phyloP scores from a whole-genome alignment of 1,140 invertebrate species.

The Battus philenor region DNA sequence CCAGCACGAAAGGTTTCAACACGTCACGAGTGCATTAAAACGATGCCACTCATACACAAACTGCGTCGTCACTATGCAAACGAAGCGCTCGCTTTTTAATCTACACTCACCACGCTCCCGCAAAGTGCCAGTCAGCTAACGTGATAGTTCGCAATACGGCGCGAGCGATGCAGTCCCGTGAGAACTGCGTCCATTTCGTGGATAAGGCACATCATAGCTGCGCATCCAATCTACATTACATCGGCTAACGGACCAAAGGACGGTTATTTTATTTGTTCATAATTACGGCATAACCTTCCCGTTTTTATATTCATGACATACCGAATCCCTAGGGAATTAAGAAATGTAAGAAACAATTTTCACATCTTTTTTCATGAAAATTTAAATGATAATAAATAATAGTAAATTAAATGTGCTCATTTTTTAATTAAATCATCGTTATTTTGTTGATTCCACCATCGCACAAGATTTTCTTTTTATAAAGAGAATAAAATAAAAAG shows the following conservation, averaged over 20 bases:
- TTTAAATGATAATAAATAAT: too few species aligned
- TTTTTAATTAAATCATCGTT: too few species aligned
- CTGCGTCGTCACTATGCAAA: neutral
- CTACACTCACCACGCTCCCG: constrained; percentile 1
- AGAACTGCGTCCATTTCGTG: constrained; percentile 35
- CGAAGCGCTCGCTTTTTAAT: constrained; percentile 1
- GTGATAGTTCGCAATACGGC: constrained; percentile 6
- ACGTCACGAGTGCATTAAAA: neutral
- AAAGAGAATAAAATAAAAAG: too few species aligned
- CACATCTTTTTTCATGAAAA: too few species aligned
- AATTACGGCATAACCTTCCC: too few species aligned
- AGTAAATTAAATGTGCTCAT: too few species aligned
- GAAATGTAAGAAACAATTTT: too few species aligned
- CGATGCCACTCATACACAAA: neutral
- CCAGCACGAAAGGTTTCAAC: too few species aligned
- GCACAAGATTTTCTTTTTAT: too few species aligned
- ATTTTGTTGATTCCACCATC: too few species aligned
- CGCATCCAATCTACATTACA: constrained; percentile 29
- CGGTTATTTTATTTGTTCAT: constrained; percentile 41
- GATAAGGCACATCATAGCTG: constrained; percentile 30
- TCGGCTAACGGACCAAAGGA: constrained; percentile 36
- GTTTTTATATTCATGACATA: too few species aligned
- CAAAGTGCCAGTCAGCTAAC: neutral
- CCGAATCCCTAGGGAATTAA: too few species aligned
- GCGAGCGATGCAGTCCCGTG: constrained; percentile 21